phyloP scores from a whole-genome alignment of 1,140 invertebrate species.

The Zophobas morio region DNA sequence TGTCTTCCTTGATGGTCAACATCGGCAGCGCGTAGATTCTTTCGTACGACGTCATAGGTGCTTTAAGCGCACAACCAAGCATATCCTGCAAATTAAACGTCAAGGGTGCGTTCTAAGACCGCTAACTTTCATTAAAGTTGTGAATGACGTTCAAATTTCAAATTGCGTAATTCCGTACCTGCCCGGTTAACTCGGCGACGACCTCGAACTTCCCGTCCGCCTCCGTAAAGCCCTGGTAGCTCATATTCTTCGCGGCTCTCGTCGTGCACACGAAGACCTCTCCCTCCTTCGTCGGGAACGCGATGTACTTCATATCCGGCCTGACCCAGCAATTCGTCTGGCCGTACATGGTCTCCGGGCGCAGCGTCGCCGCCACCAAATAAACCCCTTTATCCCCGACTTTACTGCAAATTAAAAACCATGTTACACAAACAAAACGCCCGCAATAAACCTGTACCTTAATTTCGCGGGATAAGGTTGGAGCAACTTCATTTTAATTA shows the following conservation, averaged over 20 bases:
- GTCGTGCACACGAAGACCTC: constrained; percentile 91
- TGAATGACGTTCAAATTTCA: constrained; percentile 14
- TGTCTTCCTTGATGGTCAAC: constrained; percentile 98
- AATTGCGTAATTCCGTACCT: constrained; percentile 67
- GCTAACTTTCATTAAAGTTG: too few species aligned
- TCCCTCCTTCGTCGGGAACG: constrained; percentile 79
- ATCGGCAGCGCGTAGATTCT: constrained; percentile 96
- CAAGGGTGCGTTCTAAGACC: too few species aligned
- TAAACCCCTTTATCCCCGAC: constrained; percentile 77
- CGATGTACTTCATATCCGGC: constrained; percentile 95
- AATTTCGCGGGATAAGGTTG: constrained; percentile 83
- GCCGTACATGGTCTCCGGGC: constrained; percentile 99
- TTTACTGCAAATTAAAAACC: constrained; percentile 67
- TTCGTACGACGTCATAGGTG: constrained; percentile 87
- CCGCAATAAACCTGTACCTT: constrained; percentile 68
- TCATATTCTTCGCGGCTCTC: constrained; percentile 94
- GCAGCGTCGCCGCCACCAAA: constrained; percentile 96
- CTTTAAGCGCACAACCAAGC: constrained; percentile 85
- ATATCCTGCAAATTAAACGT: constrained; percentile 71
- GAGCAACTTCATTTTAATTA: constrained; percentile 94
- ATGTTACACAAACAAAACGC: neutral
- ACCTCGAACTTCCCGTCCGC: constrained; percentile 85
- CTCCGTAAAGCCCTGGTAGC: constrained; percentile 93
- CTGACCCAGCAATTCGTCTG: constrained; percentile 99
- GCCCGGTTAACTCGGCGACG: constrained; percentile 80